Base-by-base conservation (phyloP, 1,140 invertebrate species). In the Pseudobourletiella spinata region DNA sequence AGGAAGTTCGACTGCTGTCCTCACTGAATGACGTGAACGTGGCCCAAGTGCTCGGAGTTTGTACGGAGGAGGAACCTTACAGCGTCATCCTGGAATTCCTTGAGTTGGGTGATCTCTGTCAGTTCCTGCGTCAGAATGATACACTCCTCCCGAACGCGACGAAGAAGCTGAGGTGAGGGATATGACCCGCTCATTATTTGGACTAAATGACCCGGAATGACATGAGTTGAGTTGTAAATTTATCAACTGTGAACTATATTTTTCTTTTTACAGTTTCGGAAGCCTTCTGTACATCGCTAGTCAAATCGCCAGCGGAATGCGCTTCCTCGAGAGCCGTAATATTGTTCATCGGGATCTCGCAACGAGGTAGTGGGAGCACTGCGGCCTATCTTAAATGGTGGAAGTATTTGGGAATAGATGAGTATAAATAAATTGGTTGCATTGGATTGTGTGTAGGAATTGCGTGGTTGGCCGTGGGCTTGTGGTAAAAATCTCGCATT, bases 61-160 rank as follows among this genome's bases (percentile, higher is more conserved):
- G 89, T 73, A 87, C 85, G 48, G 76, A 81, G 42, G 86, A 89
- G 58, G 86, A 90, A 66, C 90, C 89, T 0, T 78, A 86, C 18
- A 91, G 87, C 71, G 89, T 94, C 64, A 83, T 95, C 1, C 84
- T 95, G 71, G 92, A 96, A 75, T 95, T 94, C 76, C 79, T 91
- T 70, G 89, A 91, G 70, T 83, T 89, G 66, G 91, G 91, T 6
- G 91, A 95, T 77, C 81, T 95, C 44, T 87, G 88, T 74, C 88
- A 92, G 73, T 93, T 91, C 74, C 79, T 93, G 14, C 82, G 69
- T 80, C 80, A 46, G 81, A 69, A 69, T 65, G 68, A 69, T 48
- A 62, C 64, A 28, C 57, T 69, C 6, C 55, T 69, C 22, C 68
- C 68, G 3, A 69, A 57, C 52, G 62, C 68, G 24, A 44, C 61